Conservation (phyloP, 2,888 invertebrate genomes). For the Melipona bicolor region DNA sequence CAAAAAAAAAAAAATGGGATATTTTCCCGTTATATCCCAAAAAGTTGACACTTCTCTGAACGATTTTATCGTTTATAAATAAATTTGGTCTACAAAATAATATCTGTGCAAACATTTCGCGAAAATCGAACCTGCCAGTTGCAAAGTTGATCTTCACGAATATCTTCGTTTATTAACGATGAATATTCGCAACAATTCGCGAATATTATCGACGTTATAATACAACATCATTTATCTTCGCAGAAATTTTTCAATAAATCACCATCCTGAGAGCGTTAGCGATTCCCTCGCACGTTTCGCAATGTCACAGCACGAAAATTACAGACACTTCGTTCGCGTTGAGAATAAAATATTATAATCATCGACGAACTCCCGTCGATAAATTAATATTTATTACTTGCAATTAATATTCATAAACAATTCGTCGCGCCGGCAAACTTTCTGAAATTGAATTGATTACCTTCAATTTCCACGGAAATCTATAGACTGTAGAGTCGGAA, state of each 20-base stretch:
- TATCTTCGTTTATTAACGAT: too few species aligned
- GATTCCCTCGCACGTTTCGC: not conserved
- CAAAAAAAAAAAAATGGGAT: too few species aligned
- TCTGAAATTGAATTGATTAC: not conserved
- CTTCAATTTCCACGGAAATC: not conserved
- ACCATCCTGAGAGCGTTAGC: not conserved
- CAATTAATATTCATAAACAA: not conserved
- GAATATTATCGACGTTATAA: too few species aligned
- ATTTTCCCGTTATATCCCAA: too few species aligned
- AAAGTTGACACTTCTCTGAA: too few species aligned
- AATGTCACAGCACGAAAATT: not conserved
- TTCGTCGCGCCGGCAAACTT: not conserved
- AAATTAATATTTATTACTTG: not conserved
- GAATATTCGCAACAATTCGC: too few species aligned
- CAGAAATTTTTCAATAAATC: constrained; percentile 7
- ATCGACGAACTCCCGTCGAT: not conserved
- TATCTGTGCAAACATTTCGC: too few species aligned
- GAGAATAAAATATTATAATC: not conserved
- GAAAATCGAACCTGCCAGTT: too few species aligned
- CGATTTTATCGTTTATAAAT: too few species aligned
- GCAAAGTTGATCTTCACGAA: too few species aligned
- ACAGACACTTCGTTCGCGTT: not conserved
- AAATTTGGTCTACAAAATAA: too few species aligned
- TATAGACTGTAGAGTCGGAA: too few species aligned
- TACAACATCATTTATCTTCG: not conserved